Evolutionary conservation across 2,113 vertebrate genomes (phyloP), one percentile per base, ranked within the genome.

Genomic region (Cochlearius cochlearius): DNA sequence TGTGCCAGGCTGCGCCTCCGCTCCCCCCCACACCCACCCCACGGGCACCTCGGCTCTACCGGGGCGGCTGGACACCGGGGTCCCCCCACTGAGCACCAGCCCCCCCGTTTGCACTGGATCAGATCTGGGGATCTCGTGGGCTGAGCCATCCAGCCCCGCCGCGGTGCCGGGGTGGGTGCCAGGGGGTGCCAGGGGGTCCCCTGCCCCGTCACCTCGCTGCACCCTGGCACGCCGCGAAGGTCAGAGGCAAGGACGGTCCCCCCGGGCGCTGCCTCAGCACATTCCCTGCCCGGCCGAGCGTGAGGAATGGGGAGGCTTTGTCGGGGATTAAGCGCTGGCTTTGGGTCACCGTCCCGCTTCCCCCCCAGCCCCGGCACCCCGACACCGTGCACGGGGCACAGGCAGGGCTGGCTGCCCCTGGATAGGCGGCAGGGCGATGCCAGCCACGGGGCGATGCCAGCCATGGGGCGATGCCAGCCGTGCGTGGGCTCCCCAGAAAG

Each of bases 271-370:
- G 96, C 88, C 92, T 97, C 97, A 95, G 97, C 97, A 92, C 96
- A 97, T 97, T 97, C 96, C 90, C 93, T 94, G 94, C 95, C 94
- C 59, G 89, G 66, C 90, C 79, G 50, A 96, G 95, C 96, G 77
- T 97, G 94, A 95, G 88, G 49, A 84, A 89, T 74, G 78, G 86
- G 94, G 91, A 56, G n/a, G 90, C 91, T 92, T 94, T 92, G 92
- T 56, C 4, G 86, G 74, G 94, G 95, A 96, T 96, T 97, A 93
- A 79, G 66, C 22, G 9, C 41, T 78, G 92, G 43, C 81, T 94
- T 75, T 2, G 36, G 92, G 86, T 88, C 56, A 3, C 85, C 26
- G 4, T 80, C 90, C 91, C 17, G 0, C 45, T 75, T 78, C 62
- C 34, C 62, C 8, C 0, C 3, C 80, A 50, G 30, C 64, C 59